Conservation (phyloP, 2,888 invertebrate species). For the Agrochola lota region DNA sequence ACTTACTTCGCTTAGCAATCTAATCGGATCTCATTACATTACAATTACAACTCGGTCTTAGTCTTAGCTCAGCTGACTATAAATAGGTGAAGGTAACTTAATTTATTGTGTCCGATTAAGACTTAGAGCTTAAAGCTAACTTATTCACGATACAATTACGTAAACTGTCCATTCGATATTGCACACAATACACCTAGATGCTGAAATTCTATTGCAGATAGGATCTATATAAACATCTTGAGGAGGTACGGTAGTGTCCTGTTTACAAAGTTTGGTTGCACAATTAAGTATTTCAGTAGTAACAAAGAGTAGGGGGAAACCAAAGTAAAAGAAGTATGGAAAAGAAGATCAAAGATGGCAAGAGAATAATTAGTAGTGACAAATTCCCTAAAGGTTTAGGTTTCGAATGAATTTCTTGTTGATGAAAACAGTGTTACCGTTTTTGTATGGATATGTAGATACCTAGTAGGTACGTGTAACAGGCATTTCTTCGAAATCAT, state of each 20-base stretch:
- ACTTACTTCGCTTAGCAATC: conserved; percentile 24
- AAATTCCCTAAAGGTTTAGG: neutral
- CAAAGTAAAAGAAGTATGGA: neutral
- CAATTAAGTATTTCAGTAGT: conserved; percentile 1
- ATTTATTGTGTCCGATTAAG: conserved; percentile 44
- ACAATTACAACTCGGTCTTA: conserved; percentile 33
- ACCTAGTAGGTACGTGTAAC: neutral
- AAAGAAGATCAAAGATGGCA: neutral
- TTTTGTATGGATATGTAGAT: neutral
- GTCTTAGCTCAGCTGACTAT: conserved; percentile 32
- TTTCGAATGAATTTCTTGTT: neutral
- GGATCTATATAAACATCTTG: neutral
- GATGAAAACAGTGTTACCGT: neutral
- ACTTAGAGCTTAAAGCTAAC: conserved; percentile 14
- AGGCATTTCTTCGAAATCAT: conserved; percentile 14
- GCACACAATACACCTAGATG: conserved; percentile 20
- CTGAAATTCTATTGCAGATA: conserved; percentile 21
- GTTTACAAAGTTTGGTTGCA: conserved; percentile 2
- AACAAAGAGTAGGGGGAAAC: neutral
- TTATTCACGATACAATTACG: conserved; percentile 45
- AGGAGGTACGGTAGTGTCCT: neutral
- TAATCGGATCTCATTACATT: conserved; percentile 34
- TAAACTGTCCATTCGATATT: conserved; percentile 34
- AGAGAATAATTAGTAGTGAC: neutral
- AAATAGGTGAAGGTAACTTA: conserved; percentile 58